Evolutionary conservation across 2,797 vertebrate genomes (phyloP).

Genomic region (Pachyuromys duprasi): DNA sequence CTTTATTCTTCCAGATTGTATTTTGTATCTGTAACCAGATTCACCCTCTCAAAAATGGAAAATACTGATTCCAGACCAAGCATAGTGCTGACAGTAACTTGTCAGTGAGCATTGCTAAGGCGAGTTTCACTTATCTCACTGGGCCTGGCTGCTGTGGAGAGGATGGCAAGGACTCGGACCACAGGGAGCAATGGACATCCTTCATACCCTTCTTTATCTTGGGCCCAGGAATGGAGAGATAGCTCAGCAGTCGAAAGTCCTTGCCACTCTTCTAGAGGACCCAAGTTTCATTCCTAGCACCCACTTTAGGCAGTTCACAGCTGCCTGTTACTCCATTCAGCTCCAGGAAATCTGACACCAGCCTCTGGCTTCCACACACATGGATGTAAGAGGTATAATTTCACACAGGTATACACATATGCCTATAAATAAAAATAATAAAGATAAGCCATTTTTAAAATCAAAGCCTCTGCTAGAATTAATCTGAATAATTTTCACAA

Average conservation of each 20-base stretch:
- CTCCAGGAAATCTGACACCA: neutral
- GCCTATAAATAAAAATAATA: neutral
- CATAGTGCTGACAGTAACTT: neutral
- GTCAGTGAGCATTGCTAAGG: neutral
- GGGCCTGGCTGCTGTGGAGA: neutral
- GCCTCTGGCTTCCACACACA: neutral
- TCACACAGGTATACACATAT: neutral
- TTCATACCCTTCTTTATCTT: neutral
- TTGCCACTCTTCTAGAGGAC: neutral
- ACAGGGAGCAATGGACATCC: neutral
- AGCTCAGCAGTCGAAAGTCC: neutral
- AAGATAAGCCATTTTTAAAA: neutral
- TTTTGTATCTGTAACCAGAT: slow-evolving; percentile 38
- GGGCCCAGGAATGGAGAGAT: neutral
- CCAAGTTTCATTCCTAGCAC: too few species aligned
- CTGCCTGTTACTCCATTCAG: neutral
- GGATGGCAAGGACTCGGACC: neutral
- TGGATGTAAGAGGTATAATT: neutral
- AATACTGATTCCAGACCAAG: neutral
- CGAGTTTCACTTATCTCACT: neutral
- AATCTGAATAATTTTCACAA: neutral
- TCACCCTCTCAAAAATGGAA: slow-evolving; percentile 48
- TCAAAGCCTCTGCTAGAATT: neutral
- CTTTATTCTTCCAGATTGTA: neutral
- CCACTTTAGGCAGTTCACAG: neutral